Conservation (phyloP, 2,113 vertebrate genomes). For the Thryonomys swinderianus region DNA sequence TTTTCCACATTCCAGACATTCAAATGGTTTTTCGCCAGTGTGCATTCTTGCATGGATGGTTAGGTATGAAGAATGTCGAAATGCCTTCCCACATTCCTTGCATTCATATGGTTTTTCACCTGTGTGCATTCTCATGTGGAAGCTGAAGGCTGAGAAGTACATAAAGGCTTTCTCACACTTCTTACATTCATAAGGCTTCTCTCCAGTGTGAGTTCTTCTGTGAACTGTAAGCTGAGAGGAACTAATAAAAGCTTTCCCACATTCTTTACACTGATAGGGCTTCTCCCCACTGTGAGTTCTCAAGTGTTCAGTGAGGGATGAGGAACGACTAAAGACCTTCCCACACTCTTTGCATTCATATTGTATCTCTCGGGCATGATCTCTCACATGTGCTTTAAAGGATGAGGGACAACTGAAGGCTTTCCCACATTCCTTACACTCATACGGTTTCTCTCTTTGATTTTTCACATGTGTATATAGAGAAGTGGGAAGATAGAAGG, state of each 20-base stretch:
- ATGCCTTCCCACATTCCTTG: conserved; percentile 79
- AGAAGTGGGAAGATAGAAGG: conserved; percentile 87
- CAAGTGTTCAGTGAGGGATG: conserved; percentile 65
- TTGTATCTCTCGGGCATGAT: conserved; percentile 47
- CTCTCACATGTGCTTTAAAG: conserved; percentile 45
- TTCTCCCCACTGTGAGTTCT: conserved; percentile 76
- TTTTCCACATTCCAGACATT: conserved; percentile 74
- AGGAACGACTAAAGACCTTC: conserved; percentile 66
- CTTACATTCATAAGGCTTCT: conserved; percentile 85
- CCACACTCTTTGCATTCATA: conserved; percentile 73
- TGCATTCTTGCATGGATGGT: conserved; percentile 76
- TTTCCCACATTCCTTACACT: conserved; percentile 72
- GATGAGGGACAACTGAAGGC: conserved; percentile 68
- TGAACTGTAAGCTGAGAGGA: conserved; percentile 72
- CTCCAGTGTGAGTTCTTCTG: conserved; percentile 75
- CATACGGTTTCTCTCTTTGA: conserved; percentile 82
- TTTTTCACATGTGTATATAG: conserved; percentile 87
- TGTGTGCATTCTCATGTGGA: conserved; percentile 79
- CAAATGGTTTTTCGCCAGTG: conserved; percentile 78
- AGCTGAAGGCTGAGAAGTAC: conserved; percentile 85
- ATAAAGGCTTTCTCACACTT: conserved; percentile 89
- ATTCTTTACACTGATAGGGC: conserved; percentile 70
- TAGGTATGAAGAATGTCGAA: conserved; percentile 75
- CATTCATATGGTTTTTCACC: conserved; percentile 79
- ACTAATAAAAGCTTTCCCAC: conserved; percentile 72